Evolutionary conservation across 2,888 invertebrate species (phyloP).

Genomic region (Acrobasis consociella): DNA sequence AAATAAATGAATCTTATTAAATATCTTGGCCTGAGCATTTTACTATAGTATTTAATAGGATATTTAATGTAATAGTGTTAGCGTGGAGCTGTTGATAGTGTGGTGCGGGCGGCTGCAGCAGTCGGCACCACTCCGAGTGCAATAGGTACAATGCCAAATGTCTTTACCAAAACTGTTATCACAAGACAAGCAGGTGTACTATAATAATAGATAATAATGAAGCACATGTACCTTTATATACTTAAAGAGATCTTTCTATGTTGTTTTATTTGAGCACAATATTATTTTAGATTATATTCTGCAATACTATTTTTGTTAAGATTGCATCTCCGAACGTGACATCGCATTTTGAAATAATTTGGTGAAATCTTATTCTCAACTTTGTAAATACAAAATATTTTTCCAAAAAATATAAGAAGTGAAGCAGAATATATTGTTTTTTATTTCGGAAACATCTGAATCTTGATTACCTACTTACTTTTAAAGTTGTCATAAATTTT

Average conservation of each 20-base stretch:
- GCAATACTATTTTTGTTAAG: constrained; percentile 30
- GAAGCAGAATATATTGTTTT: constrained; percentile 32
- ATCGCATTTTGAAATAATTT: constrained; percentile 20
- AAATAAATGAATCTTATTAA: neutral
- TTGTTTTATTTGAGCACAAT: constrained; percentile 29
- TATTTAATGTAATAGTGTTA: constrained; percentile 13
- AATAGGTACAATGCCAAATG: constrained; percentile 39
- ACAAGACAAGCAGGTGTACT: constrained; percentile 29
- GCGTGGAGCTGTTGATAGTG: neutral
- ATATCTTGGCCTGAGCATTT: constrained; percentile 17
- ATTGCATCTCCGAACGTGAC: constrained; percentile 26
- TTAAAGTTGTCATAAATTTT: too few relatives aligned
- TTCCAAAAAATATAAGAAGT: constrained; percentile 45
- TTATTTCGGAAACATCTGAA: constrained; percentile 26
- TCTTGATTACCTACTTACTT: neutral
- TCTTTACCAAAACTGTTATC: constrained; percentile 49
- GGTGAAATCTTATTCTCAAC: constrained; percentile 22
- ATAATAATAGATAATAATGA: constrained; percentile 43
- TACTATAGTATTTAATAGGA: constrained; percentile 8
- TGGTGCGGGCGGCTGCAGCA: neutral
- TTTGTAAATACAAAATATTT: constrained; percentile 45
- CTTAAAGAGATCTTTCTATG: constrained; percentile 19
- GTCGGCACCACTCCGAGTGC: constrained; percentile 2
- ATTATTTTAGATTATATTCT: constrained; percentile 26
- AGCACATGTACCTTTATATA: constrained; percentile 26